Conservation (phyloP, 2,888 invertebrate species). For the Amphipyra tragopoginis region DNA sequence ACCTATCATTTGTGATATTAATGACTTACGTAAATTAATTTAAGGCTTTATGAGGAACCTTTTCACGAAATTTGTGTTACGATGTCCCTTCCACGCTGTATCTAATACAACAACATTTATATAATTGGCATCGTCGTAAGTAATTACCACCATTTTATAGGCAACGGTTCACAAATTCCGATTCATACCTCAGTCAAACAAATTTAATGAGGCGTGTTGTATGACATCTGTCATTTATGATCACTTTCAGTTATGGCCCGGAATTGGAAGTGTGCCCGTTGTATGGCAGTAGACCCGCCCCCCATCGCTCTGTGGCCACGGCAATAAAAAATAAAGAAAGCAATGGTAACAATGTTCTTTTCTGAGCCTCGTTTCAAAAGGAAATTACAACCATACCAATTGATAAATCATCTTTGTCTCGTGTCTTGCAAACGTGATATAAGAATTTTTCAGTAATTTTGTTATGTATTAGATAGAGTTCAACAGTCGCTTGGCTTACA, state of each 20-base stretch:
- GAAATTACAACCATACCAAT: no score
- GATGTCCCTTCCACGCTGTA: no score
- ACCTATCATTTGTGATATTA: no score
- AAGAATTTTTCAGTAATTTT: conserved; percentile 1
- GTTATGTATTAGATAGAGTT: not conserved
- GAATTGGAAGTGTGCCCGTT: conserved; percentile 25
- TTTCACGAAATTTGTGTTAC: no score
- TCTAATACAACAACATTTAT: not conserved
- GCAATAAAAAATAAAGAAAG: no score
- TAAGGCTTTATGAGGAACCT: no score
- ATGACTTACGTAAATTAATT: no score
- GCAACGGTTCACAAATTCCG: not conserved
- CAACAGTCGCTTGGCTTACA: conserved; percentile 52
- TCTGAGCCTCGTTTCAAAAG: no score
- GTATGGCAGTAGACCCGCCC: not conserved
- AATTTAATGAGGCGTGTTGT: no score
- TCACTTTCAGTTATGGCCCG: not conserved
- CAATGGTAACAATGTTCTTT: no score
- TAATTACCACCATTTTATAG: not conserved
- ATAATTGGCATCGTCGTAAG: not conserved
- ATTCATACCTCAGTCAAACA: not conserved
- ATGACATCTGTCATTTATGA: no score
- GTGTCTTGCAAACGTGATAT: not conserved
- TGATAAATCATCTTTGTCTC: not conserved
- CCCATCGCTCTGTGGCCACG: no score